Evolutionary conservation across 2,888 invertebrate genomes (phyloP).

Genomic region (Petrolisthes manimaculis): DNA sequence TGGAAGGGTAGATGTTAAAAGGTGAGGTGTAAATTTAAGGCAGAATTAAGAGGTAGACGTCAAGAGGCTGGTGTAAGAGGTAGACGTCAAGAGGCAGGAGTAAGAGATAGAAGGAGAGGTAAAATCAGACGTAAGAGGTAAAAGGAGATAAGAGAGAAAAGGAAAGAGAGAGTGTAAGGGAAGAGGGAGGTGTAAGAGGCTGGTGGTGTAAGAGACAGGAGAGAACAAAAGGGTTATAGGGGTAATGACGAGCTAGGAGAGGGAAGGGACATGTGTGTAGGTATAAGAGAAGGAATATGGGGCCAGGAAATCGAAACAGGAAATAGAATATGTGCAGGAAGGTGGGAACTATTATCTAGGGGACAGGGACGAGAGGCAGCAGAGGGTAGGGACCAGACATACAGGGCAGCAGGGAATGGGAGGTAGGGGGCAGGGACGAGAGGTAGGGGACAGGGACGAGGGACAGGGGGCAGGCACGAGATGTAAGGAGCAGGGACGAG

Average conservation of each 20-base stretch:
- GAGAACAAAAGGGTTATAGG: background rate
- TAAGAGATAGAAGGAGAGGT: background rate
- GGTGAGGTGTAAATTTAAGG: no score
- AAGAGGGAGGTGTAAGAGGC: conserved; percentile 1
- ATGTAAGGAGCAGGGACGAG: background rate
- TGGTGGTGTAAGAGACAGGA: background rate
- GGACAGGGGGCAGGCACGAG: no score
- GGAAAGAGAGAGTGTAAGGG: conserved; percentile 9
- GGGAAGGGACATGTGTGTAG: background rate
- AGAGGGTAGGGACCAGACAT: background rate
- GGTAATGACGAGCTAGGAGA: background rate
- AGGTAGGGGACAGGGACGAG: no score
- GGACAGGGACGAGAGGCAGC: no score
- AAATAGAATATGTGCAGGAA: background rate
- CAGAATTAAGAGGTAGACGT: no score
- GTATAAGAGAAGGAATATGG: background rate
- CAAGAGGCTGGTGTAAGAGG: background rate
- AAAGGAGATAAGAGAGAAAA: conserved; percentile 6
- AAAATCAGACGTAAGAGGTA: background rate
- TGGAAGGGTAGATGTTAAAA: no score
- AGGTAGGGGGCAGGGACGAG: no score
- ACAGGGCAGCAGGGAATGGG: background rate
- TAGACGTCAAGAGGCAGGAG: background rate
- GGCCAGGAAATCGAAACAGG: background rate
- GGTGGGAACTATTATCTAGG: no score